Conservation (phyloP, 1,140 invertebrate species). For the Lordiphosa collinella region DNA sequence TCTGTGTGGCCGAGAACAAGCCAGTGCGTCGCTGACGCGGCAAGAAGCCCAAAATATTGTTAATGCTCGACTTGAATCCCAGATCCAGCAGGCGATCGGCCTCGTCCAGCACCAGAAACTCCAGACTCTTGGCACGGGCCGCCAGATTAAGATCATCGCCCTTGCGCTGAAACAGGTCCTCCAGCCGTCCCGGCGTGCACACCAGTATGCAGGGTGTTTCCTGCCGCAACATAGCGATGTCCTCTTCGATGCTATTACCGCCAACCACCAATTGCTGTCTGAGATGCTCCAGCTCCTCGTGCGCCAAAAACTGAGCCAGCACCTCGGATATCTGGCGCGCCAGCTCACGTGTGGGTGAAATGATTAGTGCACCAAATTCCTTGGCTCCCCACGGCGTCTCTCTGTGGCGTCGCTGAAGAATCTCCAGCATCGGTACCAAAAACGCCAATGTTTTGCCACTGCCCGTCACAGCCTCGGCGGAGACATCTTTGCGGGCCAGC, state of each 20-base stretch:
- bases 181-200: slow-evolving; percentile 94
- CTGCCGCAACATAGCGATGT: slow-evolving; percentile 85
- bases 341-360: slow-evolving; percentile 96
- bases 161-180: slow-evolving; percentile 89
- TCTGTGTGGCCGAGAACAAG: slow-evolving; percentile 99
- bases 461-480: slow-evolving; percentile 97
- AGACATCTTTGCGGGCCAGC: slow-evolving; percentile 95
- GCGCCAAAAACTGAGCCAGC: slow-evolving; percentile 80
- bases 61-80: slow-evolving; percentile 93
- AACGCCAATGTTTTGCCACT: slow-evolving; percentile 98
- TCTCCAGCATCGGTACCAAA: slow-evolving; percentile 93
- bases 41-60: slow-evolving; percentile 93
- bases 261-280: slow-evolving; percentile 88
- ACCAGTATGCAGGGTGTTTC: slow-evolving; percentile 93
- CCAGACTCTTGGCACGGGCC: slow-evolving; percentile 87
- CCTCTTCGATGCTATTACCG: slow-evolving; percentile 87
- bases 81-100: slow-evolving; percentile 96
- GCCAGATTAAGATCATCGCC: slow-evolving; percentile 84
- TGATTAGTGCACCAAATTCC: slow-evolving; percentile 92
- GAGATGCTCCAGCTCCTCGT: slow-evolving; percentile 72
- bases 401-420: slow-evolving; percentile 85
- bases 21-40: slow-evolving; percentile 97
- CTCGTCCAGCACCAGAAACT: slow-evolving; percentile 97
- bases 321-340: slow-evolving; percentile 93
- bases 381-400: slow-evolving; percentile 85